Evolutionary conservation across 2,888 invertebrate species (phyloP), one percentile per base, ranked within the genome.

Genomic region (Patella caerulea): DNA sequence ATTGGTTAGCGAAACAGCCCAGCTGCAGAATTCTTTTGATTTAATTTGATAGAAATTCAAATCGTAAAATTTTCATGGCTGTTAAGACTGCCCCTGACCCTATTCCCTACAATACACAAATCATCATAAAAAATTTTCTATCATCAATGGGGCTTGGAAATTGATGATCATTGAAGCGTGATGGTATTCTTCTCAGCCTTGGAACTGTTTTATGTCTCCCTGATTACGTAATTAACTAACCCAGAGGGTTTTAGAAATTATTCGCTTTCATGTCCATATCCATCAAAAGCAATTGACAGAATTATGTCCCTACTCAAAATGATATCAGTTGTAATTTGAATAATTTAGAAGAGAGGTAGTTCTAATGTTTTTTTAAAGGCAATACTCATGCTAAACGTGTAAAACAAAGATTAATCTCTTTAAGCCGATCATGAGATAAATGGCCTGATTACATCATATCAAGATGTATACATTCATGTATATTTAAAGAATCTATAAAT

Each of bases 161-260:
- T 65, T 15, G 65, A 65, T 65, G 65, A 65, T 65, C 65, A 24
- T 65, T 65, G 65, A 65, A 24, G 19, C 65, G 65, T 65, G 14
- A 65, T 19, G 24, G 65, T 24, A 24, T 65, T 65, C 65, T 65
- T 65, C 65, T 65, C 24, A 19, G 19, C 65, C 24, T 65, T 65
- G 65, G 65, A 65, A 65, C 65, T 24, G 9, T 65, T 65, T 65
- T 65, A 65, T 65, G 19, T 65, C 19, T 24, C 65, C 9, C 19
- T 24, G 65, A 65, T 65, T 65, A 65, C 65, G 65, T 65, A 65
- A 65, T 65, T 65, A 65, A 65, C 19, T 65, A 65, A 24, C 65
- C 65, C 65, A 24, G 65, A 65, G 24, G 24, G 65, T 65, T 65
- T 24, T 65, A 65, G 65, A 65, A 65, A 65, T 65, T 65, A 65